A percentile compares a stretch with the other conserved stretches of the same genome.
phyloP scores from a whole-genome alignment of 2,888 invertebrate species.

The Himalopsyche tibetana region DNA sequence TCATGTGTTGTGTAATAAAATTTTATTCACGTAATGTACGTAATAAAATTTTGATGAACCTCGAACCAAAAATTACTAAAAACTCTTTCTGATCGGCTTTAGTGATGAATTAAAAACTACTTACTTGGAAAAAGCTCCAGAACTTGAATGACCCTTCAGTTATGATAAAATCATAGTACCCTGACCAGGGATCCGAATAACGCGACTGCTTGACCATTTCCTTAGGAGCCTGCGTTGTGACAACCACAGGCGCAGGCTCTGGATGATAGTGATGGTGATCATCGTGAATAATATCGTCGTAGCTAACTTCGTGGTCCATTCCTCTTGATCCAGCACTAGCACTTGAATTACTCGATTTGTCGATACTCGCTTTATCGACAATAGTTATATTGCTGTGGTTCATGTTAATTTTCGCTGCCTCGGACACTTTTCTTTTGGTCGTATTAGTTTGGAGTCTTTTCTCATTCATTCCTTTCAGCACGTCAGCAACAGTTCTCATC shows the following conservation, averaged over 20 bases:
- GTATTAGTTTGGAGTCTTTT: slow-evolving; percentile 63
- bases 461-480: slow-evolving; percentile 73
- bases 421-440: slow-evolving; percentile 45
- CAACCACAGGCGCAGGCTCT: slow-evolving; percentile 51
- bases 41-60: too few species aligned
- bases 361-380: slow-evolving; percentile 64
- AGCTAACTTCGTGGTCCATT: slow-evolving; percentile 67
- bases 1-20: too few species aligned
- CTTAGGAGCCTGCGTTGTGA: slow-evolving; percentile 71
- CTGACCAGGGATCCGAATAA: slow-evolving; percentile 85
- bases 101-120: too few species aligned
- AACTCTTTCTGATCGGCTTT: too few species aligned
- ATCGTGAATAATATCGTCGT: slow-evolving; percentile 68
- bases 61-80: too few species aligned
- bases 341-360: slow-evolving; percentile 62
- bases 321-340: slow-evolving; percentile 56
- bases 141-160: slow-evolving; percentile 93
- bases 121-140: slow-evolving; percentile 91
- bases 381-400: slow-evolving; percentile 68
- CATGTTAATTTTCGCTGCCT: slow-evolving; percentile 65
- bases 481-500: slow-evolving; percentile 73
- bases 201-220: slow-evolving; percentile 78
- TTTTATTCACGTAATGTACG: too few species aligned
- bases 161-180: slow-evolving; percentile 91
- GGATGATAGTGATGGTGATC: slow-evolving; percentile 72